These are phyloP conservation scores for Cerceris ruficornis DNA, from an alignment of 2,888 invertebrate species.

Conservation along the genomic window DNA sequence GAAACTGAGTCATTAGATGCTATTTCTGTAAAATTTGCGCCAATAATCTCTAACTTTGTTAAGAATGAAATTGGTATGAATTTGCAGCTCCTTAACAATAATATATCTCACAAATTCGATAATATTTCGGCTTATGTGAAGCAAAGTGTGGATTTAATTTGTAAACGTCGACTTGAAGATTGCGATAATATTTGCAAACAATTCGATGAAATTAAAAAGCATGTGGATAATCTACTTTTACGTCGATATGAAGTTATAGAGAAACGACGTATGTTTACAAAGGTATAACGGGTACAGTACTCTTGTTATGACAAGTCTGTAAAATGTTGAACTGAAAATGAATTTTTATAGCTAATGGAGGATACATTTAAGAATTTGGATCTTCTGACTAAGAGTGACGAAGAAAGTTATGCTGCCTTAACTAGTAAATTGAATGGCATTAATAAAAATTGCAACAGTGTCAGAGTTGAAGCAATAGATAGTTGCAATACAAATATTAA, in stretches of 20 bases:
- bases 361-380: conserved; percentile 60
- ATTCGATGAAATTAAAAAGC: conserved; percentile 61
- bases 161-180: conserved; percentile 60
- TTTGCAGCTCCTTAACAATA: conserved; percentile 64
- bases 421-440: conserved; percentile 57
- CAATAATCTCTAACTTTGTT: conserved; percentile 67
- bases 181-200: conserved; percentile 64
- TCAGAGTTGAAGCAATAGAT: conserved; percentile 51
- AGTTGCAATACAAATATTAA: conserved; percentile 51
- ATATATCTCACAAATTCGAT: conserved; percentile 67
- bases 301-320: neutral
- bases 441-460: conserved; percentile 47
- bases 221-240: conserved; percentile 55
- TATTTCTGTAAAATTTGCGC: conserved; percentile 61
- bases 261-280: conserved; percentile 55
- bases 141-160: conserved; percentile 65
- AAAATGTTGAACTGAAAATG: neutral
- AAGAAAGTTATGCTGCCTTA: conserved; percentile 51
- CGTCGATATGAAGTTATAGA: conserved; percentile 62
- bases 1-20: conserved; percentile 63
- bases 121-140: conserved; percentile 62
- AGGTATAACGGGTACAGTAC: conserved; percentile 40
- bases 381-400: conserved; percentile 57
- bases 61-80: conserved; percentile 72
- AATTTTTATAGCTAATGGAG: conserved; percentile 61